A percentile compares a stretch with the other conserved stretches of the same genome.
phyloP scores from a whole-genome alignment of 2,797 vertebrate genomes.

The Myotis daubentonii region DNA sequence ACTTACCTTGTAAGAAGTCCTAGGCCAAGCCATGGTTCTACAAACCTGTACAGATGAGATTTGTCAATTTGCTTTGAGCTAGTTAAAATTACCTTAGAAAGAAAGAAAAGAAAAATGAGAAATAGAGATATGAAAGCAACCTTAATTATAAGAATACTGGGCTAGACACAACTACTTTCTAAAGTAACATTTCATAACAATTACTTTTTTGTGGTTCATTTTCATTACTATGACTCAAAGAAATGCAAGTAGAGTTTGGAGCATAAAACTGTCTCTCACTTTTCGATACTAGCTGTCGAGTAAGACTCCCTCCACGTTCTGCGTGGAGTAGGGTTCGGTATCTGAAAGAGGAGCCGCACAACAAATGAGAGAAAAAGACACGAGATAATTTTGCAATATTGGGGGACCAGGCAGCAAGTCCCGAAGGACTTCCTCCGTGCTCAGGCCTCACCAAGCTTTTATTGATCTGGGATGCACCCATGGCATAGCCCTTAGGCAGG shows the following conservation, averaged over 20 bases:
- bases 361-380: no score
- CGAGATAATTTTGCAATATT: no score
- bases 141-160: not conserved
- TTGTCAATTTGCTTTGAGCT: conserved; percentile 93
- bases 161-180: not conserved
- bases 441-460: no score
- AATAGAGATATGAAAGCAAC: not conserved
- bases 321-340: no score
- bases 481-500: no score
- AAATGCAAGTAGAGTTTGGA: not conserved
- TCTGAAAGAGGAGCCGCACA: no score
- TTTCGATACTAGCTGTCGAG: no score
- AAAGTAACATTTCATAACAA: not conserved
- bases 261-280: not conserved
- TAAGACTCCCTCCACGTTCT: no score
- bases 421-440: no score
- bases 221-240: conserved; percentile 13
- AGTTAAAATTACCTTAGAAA: conserved; percentile 87
- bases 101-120: conserved; percentile 52
- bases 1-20: conserved; percentile 96
- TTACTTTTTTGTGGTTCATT: conserved; percentile 10
- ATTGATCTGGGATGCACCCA: no score
- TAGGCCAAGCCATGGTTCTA: conserved; percentile 96
- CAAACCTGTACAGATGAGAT: conserved; percentile 89
- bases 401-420: no score